A percentile compares a stretch with the other conserved stretches of the same genome.
Evolutionary conservation across 2,888 invertebrate species (phyloP).

Genomic region (Caenorhabditis sp.): DNA sequence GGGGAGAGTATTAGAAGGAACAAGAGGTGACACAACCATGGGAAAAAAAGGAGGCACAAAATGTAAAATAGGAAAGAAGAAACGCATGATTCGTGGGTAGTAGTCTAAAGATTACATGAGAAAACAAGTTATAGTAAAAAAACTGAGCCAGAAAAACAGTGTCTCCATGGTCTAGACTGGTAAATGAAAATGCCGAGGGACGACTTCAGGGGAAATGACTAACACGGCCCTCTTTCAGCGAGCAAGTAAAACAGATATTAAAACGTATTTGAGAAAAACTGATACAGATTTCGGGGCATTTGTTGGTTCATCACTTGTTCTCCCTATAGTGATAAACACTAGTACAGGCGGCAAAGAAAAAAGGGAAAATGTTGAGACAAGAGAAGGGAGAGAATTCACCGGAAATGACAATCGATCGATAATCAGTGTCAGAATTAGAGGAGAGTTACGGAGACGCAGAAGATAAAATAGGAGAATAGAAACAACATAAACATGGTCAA

Average conservation of each 20-base stretch:
- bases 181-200: too few species aligned
- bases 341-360: slow-evolving; percentile 57
- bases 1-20: slow-evolving; percentile 22
- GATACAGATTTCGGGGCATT: background rate
- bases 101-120: slow-evolving; percentile 31
- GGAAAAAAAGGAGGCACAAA: slow-evolving; percentile 10
- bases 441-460: slow-evolving; percentile 48
- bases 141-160: too few species aligned
- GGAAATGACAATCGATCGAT: slow-evolving; percentile 44
- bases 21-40: slow-evolving; percentile 35
- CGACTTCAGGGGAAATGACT: background rate
- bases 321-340: slow-evolving; percentile 59
- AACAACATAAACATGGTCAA: slow-evolving; percentile 37
- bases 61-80: slow-evolving; percentile 11
- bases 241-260: background rate
- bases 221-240: background rate
- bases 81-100: slow-evolving; percentile 37
- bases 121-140: background rate
- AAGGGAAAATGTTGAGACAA: slow-evolving; percentile 37
- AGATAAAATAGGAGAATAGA: slow-evolving; percentile 31
- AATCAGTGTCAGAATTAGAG: slow-evolving; percentile 15
- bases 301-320: slow-evolving; percentile 26
- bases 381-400: slow-evolving; percentile 21
- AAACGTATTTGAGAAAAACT: background rate
- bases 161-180: too few species aligned